Percentiles rank a stretch among this genome's conserved stretches.
Evolutionary conservation across 2,113 vertebrate genomes (phyloP).

Genomic region (Aramus guarauna): DNA sequence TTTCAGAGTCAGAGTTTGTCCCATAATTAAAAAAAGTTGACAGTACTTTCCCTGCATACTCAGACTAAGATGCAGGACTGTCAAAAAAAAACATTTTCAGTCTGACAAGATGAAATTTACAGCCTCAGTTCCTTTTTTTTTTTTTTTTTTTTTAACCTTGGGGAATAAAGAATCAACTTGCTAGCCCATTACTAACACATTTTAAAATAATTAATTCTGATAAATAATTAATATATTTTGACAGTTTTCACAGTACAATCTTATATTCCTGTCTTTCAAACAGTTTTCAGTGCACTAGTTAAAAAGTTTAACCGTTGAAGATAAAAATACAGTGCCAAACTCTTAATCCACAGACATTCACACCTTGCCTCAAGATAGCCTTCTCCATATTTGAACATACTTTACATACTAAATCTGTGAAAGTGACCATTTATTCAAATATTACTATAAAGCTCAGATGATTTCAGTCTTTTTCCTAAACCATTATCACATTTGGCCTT

Average conservation of each 20-base stretch:
- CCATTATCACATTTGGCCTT: background rate
- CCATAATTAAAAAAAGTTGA: constrained; percentile 50
- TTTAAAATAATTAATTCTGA: constrained; percentile 72
- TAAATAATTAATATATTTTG: constrained; percentile 73
- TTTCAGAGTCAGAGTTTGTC: constrained; percentile 70
- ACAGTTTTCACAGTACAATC: constrained; percentile 77
- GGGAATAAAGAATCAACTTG: constrained; percentile 61
- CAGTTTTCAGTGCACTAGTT: constrained; percentile 78
- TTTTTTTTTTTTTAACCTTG: background rate
- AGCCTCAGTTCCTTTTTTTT: constrained; percentile 52
- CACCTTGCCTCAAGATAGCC: background rate
- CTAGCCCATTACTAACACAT: constrained; percentile 65
- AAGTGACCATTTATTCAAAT: background rate
- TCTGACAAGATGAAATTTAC: constrained; percentile 55
- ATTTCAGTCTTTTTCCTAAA: background rate
- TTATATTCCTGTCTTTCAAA: constrained; percentile 71
- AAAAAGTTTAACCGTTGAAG: constrained; percentile 61
- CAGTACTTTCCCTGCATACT: constrained; percentile 35
- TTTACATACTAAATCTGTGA: background rate
- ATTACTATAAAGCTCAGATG: background rate
- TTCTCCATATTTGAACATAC: background rate
- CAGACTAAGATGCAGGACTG: constrained; percentile 61
- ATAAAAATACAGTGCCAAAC: constrained; percentile 65
- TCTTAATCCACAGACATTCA: constrained; percentile 49
- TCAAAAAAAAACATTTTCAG: constrained; percentile 55